Conservation (phyloP, 2,888 invertebrate genomes). For the Caenorhabditis imperialis region DNA sequence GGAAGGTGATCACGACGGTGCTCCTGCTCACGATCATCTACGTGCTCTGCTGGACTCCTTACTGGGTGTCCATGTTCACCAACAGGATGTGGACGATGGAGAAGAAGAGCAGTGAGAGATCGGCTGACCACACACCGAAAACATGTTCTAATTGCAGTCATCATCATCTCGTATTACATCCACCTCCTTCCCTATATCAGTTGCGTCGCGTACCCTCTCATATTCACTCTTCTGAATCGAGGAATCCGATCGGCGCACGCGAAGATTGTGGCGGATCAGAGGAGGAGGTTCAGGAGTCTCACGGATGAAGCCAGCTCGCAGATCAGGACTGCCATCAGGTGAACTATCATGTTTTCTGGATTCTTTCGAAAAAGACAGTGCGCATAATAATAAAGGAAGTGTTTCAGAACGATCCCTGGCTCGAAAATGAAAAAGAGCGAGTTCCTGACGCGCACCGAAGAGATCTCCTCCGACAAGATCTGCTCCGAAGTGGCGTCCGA, state of each 20-base stretch:
- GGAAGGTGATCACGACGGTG: conserved; percentile 75
- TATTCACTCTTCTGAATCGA: conserved; percentile 73
- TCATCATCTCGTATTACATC: conserved; percentile 75
- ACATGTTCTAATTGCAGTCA: conserved; percentile 69
- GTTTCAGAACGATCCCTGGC: conserved; percentile 45
- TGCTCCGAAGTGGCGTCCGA: conserved; percentile 34
- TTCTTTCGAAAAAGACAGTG: not conserved
- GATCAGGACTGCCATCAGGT: conserved; percentile 58
- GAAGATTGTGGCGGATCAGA: conserved; percentile 64
- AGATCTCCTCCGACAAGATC: conserved; percentile 34
- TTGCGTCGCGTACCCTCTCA: conserved; percentile 76
- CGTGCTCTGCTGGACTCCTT: conserved; percentile 77
- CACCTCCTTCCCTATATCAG: conserved; percentile 77
- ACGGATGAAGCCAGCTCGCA: conserved; percentile 67
- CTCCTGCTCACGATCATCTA: conserved; percentile 75
- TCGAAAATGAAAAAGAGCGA: conserved; percentile 34
- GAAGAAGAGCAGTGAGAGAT: conserved; percentile 61
- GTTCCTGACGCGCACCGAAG: conserved; percentile 34
- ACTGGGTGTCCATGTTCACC: conserved; percentile 72
- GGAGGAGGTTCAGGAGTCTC: conserved; percentile 60
- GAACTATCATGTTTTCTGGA: no score
- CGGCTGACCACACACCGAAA: not conserved
- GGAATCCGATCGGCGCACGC: conserved; percentile 69
- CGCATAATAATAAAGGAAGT: not conserved
- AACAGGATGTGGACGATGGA: conserved; percentile 60